Evolutionary conservation across 2,888 invertebrate species (phyloP).

Genomic region (Hecatera dysodea): DNA sequence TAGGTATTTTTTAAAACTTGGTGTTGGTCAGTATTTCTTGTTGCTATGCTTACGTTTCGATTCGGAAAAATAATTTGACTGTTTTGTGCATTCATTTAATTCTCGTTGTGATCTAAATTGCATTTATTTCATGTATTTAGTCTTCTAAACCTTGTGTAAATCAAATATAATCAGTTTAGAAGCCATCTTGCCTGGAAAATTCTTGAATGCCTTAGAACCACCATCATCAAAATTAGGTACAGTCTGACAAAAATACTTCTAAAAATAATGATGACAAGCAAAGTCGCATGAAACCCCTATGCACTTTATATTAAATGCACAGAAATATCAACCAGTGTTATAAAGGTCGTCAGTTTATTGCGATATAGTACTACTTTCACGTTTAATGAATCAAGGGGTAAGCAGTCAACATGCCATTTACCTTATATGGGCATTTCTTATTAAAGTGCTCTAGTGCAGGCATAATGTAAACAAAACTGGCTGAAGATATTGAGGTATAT

Average conservation of each 20-base stretch:
- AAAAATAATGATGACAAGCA: conserved; percentile 10
- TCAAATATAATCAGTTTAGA: not conserved
- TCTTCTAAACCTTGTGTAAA: too few species aligned
- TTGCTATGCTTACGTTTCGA: not conserved
- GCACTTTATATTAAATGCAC: conserved; percentile 22
- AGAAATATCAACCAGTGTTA: conserved; percentile 53
- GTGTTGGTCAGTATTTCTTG: not conserved
- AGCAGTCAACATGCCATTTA: conserved; percentile 18
- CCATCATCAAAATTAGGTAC: not conserved
- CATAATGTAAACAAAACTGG: not conserved
- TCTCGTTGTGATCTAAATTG: not conserved
- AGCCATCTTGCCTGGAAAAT: not conserved
- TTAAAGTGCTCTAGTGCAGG: conserved; percentile 21
- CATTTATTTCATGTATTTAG: too few species aligned
- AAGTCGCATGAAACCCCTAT: not conserved
- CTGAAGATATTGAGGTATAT: not conserved
- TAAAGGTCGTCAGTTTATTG: conserved; percentile 56
- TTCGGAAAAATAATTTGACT: not conserved
- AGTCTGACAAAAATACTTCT: not conserved
- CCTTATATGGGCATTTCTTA: conserved; percentile 24
- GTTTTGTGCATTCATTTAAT: not conserved
- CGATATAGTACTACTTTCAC: conserved; percentile 52
- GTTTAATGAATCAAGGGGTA: conserved; percentile 19
- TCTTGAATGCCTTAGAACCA: too few species aligned
- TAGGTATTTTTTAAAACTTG: too few species aligned